Percentiles rank a stretch among this genome's conserved stretches.
Conservation (phyloP, 2,113 vertebrate genomes). For the Takifugu bimaculatus region DNA sequence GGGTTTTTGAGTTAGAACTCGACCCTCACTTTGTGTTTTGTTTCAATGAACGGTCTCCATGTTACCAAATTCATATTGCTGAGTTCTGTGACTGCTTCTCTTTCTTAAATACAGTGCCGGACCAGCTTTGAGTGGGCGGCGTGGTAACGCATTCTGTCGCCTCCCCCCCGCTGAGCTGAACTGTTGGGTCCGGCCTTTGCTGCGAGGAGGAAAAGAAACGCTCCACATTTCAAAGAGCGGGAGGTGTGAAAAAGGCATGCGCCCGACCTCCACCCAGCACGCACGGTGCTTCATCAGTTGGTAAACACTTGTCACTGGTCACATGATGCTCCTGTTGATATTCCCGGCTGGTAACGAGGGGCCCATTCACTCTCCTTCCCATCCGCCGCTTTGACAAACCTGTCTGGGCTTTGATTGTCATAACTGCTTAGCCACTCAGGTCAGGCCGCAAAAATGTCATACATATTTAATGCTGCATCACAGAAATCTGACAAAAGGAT, state of each 20-base stretch:
- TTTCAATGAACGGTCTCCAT: slow-evolving; percentile 25
- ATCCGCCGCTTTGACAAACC: slow-evolving; percentile 55
- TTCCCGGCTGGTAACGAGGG: slow-evolving; percentile 36
- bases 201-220: slow-evolving; percentile 33
- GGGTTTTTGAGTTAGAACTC: slow-evolving; percentile 25
- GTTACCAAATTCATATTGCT: slow-evolving; percentile 16
- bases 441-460: slow-evolving; percentile 58
- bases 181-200: slow-evolving; percentile 52
- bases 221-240: slow-evolving; percentile 35
- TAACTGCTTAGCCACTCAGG: slow-evolving; percentile 53
- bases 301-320: slow-evolving; percentile 39
- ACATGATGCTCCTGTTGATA: slow-evolving; percentile 46
- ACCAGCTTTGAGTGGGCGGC: slow-evolving; percentile 73
- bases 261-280: slow-evolving; percentile 11
- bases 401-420: slow-evolving; percentile 62
- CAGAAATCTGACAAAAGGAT: slow-evolving; percentile 51
- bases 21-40: slow-evolving; percentile 41
- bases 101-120: slow-evolving; percentile 53
- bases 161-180: slow-evolving; percentile 56
- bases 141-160: slow-evolving; percentile 56
- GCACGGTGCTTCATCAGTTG: slow-evolving; percentile 40
- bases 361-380: slow-evolving; percentile 47
- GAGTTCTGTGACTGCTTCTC: slow-evolving; percentile 38
- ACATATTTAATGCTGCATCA: slow-evolving; percentile 67
- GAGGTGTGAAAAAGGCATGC: slow-evolving; percentile 44